phyloP scores from a whole-genome alignment of 2,797 vertebrate species.

The Galagoides demidoff region DNA sequence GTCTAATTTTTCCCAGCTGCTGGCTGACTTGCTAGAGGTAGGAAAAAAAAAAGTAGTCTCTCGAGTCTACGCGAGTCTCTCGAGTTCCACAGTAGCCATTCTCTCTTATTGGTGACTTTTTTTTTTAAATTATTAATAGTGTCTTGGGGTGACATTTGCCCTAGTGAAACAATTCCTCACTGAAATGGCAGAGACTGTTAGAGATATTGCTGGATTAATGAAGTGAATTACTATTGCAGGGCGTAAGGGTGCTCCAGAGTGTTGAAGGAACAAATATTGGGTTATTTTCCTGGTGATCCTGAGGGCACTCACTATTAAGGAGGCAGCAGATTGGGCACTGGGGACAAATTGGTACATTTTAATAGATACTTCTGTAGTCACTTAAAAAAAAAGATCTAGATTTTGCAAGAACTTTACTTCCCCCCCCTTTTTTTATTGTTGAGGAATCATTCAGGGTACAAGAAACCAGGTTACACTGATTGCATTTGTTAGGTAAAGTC shows the following conservation, averaged over 20 bases:
- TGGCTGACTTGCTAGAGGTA: constrained; percentile 18
- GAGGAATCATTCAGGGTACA: too few species aligned
- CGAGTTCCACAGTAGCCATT: background rate
- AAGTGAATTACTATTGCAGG: background rate
- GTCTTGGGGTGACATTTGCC: background rate
- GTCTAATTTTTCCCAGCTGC: background rate
- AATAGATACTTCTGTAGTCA: background rate
- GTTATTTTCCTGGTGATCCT: constrained; percentile 20
- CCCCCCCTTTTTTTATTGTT: too few species aligned
- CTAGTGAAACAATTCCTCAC: background rate
- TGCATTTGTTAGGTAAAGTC: too few species aligned
- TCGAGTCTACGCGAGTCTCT: too few species aligned
- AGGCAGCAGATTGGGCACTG: background rate
- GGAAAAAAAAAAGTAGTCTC: too few species aligned
- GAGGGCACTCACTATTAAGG: background rate
- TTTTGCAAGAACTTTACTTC: background rate
- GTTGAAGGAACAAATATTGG: background rate
- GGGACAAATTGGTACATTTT: constrained; percentile 38
- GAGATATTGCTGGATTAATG: constrained; percentile 1
- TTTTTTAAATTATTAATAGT: background rate
- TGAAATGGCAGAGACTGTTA: background rate
- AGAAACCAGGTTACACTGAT: too few species aligned
- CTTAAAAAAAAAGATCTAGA: background rate
- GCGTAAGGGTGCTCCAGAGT: background rate
- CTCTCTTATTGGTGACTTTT: background rate